A percentile compares a stretch with the other conserved stretches of the same genome.
These are phyloP conservation scores for Cryptotis parvus DNA, from an alignment of 2,113 vertebrate genomes.

Conservation along the genomic window DNA sequence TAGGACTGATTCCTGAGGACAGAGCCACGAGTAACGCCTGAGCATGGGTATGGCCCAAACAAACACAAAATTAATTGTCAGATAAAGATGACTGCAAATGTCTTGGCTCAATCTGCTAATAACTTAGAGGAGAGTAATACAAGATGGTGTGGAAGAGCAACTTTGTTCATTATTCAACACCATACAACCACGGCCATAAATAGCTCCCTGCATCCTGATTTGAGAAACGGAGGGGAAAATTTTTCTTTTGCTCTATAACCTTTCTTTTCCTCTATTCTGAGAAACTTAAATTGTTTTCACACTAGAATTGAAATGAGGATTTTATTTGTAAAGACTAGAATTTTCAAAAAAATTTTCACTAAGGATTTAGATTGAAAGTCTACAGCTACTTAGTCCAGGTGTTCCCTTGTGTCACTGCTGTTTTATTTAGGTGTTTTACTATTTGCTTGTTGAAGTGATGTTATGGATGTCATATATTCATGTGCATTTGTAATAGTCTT, in stretches of 20 bases:
- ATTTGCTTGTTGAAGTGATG: neutral
- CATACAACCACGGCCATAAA: too few relatives aligned
- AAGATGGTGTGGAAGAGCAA: neutral
- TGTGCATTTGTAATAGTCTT: neutral
- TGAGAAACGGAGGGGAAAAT: neutral
- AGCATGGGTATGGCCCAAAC: too few relatives aligned
- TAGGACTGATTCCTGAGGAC: too few relatives aligned
- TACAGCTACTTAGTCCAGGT: neutral
- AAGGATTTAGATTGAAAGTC: neutral
- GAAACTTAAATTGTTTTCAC: neutral
- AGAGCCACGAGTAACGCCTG: too few relatives aligned
- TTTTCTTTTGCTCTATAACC: constrained; percentile 17
- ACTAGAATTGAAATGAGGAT: too few relatives aligned
- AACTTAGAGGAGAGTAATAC: neutral
- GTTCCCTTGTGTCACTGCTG: neutral
- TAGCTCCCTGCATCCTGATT: neutral
- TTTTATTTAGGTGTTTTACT: neutral
- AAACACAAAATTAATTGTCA: neutral
- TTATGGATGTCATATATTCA: neutral
- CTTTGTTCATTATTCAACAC: neutral
- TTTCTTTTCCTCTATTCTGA: neutral
- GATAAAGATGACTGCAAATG: neutral
- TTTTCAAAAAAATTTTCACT: constrained; percentile 1
- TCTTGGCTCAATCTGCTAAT: neutral
- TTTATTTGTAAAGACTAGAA: neutral